phyloP scores from a whole-genome alignment of 2,797 vertebrate species.

The Sebastes itinus region DNA sequence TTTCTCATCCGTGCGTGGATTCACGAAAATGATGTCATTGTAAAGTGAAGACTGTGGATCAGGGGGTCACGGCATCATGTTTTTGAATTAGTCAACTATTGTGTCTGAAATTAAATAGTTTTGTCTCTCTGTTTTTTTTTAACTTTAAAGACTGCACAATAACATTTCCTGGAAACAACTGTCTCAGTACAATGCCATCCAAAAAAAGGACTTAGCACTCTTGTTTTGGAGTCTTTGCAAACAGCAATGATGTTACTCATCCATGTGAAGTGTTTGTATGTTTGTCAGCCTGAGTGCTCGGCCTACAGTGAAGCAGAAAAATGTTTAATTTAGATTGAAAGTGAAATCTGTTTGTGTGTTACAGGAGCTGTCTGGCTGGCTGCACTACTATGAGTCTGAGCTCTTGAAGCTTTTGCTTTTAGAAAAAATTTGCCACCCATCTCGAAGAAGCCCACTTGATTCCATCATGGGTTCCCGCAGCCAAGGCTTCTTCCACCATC shows the following conservation, averaged over 20 bases:
- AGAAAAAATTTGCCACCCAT: not conserved
- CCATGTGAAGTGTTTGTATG: slow-evolving; percentile 33
- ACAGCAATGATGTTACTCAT: slow-evolving; percentile 26
- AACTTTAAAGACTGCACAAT: slow-evolving; percentile 9
- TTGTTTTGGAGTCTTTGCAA: slow-evolving; percentile 23
- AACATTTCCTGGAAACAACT: slow-evolving; percentile 9
- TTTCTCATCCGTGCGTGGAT: not conserved
- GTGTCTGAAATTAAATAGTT: not conserved
- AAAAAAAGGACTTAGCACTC: not conserved
- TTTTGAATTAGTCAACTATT: not conserved
- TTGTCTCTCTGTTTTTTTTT: not conserved
- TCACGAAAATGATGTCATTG: slow-evolving; percentile 10
- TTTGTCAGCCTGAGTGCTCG: slow-evolving; percentile 19
- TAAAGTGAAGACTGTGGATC: not conserved
- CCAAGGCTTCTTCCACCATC: slow-evolving; percentile 88
- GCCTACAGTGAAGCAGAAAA: slow-evolving; percentile 10
- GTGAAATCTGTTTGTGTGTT: slow-evolving; percentile 65
- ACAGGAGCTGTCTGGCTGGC: slow-evolving; percentile 61
- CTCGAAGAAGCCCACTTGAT: slow-evolving; percentile 28
- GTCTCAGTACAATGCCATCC: not conserved
- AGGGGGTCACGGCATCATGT: not conserved
- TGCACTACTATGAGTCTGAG: slow-evolving; percentile 59
- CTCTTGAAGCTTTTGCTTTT: slow-evolving; percentile 59
- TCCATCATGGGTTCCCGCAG: slow-evolving; percentile 91
- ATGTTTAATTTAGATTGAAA: slow-evolving; percentile 34